Conservation (phyloP, 2,797 vertebrate species). For the Ceryle rudis region DNA sequence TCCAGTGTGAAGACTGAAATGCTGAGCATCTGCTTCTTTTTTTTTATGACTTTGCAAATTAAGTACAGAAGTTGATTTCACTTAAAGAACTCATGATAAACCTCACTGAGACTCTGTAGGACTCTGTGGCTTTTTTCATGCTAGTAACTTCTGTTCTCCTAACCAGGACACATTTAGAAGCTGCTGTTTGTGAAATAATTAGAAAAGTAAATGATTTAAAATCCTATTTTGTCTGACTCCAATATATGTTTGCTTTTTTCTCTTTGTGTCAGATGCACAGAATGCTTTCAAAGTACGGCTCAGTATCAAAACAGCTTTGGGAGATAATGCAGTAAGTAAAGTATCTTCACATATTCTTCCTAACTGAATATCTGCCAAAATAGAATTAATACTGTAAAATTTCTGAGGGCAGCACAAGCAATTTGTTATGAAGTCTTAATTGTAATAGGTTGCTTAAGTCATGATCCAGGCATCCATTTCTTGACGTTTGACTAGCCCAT, state of each 20-base stretch:
- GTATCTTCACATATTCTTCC: not conserved
- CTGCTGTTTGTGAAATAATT: not conserved
- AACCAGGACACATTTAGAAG: not conserved
- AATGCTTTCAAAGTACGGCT: conserved; percentile 91
- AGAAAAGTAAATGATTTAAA: not conserved
- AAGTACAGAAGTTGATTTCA: not conserved
- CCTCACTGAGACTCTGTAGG: not conserved
- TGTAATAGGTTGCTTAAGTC: not conserved
- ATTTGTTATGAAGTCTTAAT: not conserved
- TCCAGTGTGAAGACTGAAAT: not conserved
- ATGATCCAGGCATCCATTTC: not conserved
- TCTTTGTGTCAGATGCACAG: conserved; percentile 75
- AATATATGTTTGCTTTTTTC: conserved; percentile 38
- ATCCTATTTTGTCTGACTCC: not conserved
- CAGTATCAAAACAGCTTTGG: conserved; percentile 90
- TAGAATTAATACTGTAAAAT: not conserved
- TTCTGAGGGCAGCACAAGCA: not conserved
- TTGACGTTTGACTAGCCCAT: not conserved
- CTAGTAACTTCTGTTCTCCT: not conserved
- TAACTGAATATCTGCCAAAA: not conserved
- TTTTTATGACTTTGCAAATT: not conserved
- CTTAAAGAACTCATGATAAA: not conserved
- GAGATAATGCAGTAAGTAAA: conserved; percentile 90
- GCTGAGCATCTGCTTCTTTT: not conserved
- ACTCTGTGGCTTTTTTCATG: not conserved